phyloP scores from a whole-genome alignment of 2,113 vertebrate species.

The Phyllopteryx taeniolatus region DNA sequence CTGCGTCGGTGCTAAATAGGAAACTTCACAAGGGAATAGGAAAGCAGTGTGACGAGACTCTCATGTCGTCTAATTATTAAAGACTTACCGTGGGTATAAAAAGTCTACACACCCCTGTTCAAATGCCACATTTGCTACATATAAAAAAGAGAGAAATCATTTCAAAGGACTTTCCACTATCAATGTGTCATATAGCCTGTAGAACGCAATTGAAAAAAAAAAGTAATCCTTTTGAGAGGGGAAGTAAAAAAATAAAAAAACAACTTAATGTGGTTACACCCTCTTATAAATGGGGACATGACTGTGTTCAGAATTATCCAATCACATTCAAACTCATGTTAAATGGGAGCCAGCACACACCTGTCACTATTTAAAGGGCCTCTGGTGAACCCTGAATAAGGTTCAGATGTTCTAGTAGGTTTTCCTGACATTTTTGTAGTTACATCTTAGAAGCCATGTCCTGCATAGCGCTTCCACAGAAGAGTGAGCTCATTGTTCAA shows the following conservation, averaged over 20 bases:
- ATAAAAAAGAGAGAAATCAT: too few relatives aligned
- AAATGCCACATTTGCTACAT: not conserved
- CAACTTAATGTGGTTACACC: too few relatives aligned
- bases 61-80: not conserved
- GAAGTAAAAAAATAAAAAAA: too few relatives aligned
- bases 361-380: too few relatives aligned
- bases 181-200: too few relatives aligned
- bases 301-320: not conserved
- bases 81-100: not conserved
- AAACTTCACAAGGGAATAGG: slow-evolving; percentile 43
- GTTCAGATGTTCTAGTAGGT: too few relatives aligned
- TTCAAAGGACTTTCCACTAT: too few relatives aligned
- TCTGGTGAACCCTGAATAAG: too few relatives aligned
- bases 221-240: too few relatives aligned
- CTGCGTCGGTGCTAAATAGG: slow-evolving; percentile 43
- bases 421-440: not conserved
- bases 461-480: not conserved
- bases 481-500: not conserved
- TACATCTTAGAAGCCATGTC: not conserved
- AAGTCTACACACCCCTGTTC: not conserved
- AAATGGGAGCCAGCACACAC: too few relatives aligned
- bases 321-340: not conserved
- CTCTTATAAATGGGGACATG: not conserved
- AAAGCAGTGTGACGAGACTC: not conserved
- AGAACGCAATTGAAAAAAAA: too few relatives aligned